Evolutionary conservation across 2,888 invertebrate genomes (phyloP).

Genomic region (Drosophila stalkeri): DNA sequence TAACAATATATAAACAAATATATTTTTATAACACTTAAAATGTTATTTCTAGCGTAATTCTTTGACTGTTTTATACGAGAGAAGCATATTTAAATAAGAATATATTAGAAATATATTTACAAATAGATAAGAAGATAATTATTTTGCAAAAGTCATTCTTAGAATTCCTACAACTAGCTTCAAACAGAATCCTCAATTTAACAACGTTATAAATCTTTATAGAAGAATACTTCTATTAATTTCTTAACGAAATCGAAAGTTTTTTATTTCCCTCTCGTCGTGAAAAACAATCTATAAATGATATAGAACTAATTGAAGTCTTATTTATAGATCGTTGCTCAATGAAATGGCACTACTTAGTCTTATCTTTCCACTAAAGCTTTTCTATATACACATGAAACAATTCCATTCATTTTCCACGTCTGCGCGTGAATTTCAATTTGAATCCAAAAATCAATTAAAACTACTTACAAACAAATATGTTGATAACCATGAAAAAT

Average conservation of each 20-base stretch:
- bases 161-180: not conserved
- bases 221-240: not conserved
- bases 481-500: constrained; percentile 11
- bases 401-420: not conserved
- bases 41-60: not conserved
- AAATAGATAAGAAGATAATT: too few species aligned
- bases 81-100: not conserved
- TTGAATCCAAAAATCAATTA: constrained; percentile 6
- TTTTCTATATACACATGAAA: too few species aligned
- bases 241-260: not conserved
- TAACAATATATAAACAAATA: not conserved
- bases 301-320: not conserved
- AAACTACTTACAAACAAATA: constrained; percentile 10
- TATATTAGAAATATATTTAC: not conserved
- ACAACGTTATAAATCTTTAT: too few species aligned
- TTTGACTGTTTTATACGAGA: too few species aligned
- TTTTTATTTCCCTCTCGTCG: not conserved
- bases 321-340: not conserved
- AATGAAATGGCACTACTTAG: not conserved
- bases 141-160: too few species aligned
- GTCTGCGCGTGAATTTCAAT: not conserved
- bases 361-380: not conserved
- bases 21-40: not conserved
- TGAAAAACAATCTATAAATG: too few species aligned
- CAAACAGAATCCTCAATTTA: not conserved